Conservation (phyloP, 1,140 invertebrate species). For the Stenopsyche tienmushanensis region DNA sequence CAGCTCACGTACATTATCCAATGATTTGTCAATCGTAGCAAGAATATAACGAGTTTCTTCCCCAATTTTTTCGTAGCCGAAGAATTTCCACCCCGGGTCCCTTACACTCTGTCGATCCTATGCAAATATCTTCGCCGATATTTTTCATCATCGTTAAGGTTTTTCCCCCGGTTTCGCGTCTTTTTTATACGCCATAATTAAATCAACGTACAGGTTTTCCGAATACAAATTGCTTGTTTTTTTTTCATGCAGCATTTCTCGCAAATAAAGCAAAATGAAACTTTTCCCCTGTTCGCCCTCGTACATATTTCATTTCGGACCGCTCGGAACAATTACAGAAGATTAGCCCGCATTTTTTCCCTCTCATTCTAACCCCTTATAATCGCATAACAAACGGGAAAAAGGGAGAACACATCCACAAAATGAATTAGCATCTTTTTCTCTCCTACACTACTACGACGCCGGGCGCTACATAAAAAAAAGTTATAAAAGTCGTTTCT, state of each 20-base stretch:
- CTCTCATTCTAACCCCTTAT: conserved; percentile 15
- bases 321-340: conserved; percentile 38
- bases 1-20: too few relatives aligned
- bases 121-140: not conserved
- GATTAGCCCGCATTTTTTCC: conserved; percentile 33
- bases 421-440: conserved; percentile 38
- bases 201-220: conserved; percentile 30
- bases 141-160: conserved; percentile 21
- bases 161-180: conserved; percentile 6
- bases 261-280: conserved; percentile 23
- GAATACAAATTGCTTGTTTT: conserved; percentile 27
- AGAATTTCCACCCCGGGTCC: not conserved
- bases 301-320: conserved; percentile 39
- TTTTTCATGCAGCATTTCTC: conserved; percentile 16
- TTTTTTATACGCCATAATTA: conserved; percentile 26
- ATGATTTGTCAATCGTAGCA: not conserved
- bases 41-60: not conserved
- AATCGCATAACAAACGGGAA: not conserved
- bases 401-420: conserved; percentile 5
- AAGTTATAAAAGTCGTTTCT: not conserved
- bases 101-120: not conserved
- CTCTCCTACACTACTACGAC: conserved; percentile 1
- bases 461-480: not conserved
- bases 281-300: conserved; percentile 16
- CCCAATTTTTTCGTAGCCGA: too few relatives aligned